Evolutionary conservation across 2,113 vertebrate species (phyloP).

Genomic region (Saiga tatarica): DNA sequence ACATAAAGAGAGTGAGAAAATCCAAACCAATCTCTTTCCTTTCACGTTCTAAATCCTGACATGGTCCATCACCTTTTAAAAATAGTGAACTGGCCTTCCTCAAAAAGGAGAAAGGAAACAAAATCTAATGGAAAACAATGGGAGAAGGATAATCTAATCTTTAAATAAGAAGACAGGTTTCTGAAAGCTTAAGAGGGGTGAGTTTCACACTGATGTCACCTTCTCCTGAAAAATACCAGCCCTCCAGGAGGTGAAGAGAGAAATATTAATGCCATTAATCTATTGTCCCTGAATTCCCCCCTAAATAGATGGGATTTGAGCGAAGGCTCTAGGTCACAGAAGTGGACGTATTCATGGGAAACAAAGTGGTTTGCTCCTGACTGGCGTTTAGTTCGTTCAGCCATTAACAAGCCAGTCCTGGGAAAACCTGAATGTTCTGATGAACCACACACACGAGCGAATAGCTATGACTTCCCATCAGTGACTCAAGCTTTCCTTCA

Average conservation of each 20-base stretch:
- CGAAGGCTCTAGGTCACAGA: slow-evolving; percentile 59
- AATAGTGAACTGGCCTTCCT: slow-evolving; percentile 85
- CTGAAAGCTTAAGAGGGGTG: slow-evolving; percentile 85
- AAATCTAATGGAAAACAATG: slow-evolving; percentile 88
- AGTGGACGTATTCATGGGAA: slow-evolving; percentile 58
- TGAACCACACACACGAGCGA: neutral
- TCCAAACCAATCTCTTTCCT: slow-evolving; percentile 85
- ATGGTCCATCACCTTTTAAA: slow-evolving; percentile 91
- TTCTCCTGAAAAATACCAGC: slow-evolving; percentile 82
- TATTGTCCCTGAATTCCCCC: slow-evolving; percentile 69
- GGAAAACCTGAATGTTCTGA: slow-evolving; percentile 15
- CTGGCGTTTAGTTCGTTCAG: slow-evolving; percentile 1
- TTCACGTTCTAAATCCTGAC: slow-evolving; percentile 88
- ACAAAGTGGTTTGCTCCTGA: slow-evolving; percentile 21
- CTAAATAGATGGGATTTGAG: slow-evolving; percentile 70
- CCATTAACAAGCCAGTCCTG: slow-evolving; percentile 22
- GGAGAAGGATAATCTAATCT: slow-evolving; percentile 89
- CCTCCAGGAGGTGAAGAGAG: slow-evolving; percentile 74
- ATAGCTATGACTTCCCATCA: neutral
- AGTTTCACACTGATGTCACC: slow-evolving; percentile 91
- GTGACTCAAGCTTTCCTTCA: neutral
- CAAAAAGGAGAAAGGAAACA: slow-evolving; percentile 84
- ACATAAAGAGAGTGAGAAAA: slow-evolving; percentile 81
- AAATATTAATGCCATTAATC: slow-evolving; percentile 75
- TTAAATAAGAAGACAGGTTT: slow-evolving; percentile 89